A percentile compares a stretch with the other conserved stretches of the same genome.
phyloP scores from a whole-genome alignment of 2,888 invertebrate genomes.

The Xiphydria camelus region DNA sequence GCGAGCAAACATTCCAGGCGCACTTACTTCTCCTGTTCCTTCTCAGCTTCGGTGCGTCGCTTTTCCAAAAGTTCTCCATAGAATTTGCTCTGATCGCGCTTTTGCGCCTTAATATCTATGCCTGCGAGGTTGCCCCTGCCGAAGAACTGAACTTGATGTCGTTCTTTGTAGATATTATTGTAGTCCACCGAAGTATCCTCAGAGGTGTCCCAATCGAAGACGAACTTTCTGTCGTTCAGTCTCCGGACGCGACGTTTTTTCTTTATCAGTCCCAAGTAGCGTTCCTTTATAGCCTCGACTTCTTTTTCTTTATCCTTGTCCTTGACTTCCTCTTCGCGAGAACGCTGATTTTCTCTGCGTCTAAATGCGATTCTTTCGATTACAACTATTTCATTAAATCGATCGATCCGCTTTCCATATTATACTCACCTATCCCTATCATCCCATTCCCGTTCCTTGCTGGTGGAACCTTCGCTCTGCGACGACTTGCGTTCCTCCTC shows the following conservation, averaged over 20 bases:
- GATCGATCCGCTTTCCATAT: neutral
- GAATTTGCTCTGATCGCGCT: conserved; percentile 94
- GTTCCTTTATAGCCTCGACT: conserved; percentile 91
- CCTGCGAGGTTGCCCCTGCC: conserved; percentile 98
- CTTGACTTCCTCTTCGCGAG: conserved; percentile 64
- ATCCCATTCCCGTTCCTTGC: conserved; percentile 58
- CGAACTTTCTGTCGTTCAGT: conserved; percentile 97
- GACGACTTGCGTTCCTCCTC: conserved; percentile 65
- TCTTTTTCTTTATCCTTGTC: conserved; percentile 90
- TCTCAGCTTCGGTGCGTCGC: conserved; percentile 93
- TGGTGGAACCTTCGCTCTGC: conserved; percentile 44
- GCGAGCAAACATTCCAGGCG: conserved; percentile 31
- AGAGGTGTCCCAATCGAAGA: conserved; percentile 99
- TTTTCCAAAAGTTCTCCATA: conserved; percentile 95
- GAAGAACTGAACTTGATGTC: conserved; percentile 97
- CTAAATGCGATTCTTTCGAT: no score
- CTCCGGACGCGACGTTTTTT: conserved; percentile 90
- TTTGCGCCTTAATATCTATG: conserved; percentile 95
- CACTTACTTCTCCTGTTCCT: conserved; percentile 84
- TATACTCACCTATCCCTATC: conserved; percentile 51
- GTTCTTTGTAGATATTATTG: conserved; percentile 93
- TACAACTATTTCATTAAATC: neutral
- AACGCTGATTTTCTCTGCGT: conserved; percentile 50
- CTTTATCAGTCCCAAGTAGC: conserved; percentile 91
- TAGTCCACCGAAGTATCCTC: conserved; percentile 99